Evolutionary conservation across 2,797 vertebrate genomes (phyloP).

Genomic region (Hafferia zeledoni): DNA sequence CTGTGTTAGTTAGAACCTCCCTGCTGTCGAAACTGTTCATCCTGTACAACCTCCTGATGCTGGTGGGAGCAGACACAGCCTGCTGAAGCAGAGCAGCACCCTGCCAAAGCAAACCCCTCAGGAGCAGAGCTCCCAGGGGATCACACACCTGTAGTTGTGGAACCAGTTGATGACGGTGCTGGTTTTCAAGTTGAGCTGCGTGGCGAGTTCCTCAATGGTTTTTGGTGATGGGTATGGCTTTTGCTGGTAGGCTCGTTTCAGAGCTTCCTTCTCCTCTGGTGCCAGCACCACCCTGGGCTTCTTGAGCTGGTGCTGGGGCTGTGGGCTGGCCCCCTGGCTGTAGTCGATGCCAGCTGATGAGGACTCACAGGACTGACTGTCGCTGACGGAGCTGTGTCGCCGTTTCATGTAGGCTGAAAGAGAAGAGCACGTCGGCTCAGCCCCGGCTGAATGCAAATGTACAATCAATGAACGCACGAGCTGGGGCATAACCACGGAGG

Average conservation of each 20-base stretch:
- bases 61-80: background rate
- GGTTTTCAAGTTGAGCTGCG: constrained; percentile 99
- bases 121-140: background rate
- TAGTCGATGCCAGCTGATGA: constrained; percentile 84
- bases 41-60: rapidly evolving
- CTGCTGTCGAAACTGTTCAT: background rate
- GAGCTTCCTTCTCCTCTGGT: constrained; percentile 92
- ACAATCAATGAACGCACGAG: background rate
- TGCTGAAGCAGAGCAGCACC: background rate
- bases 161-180: constrained; percentile 99
- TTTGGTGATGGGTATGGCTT: constrained; percentile 99
- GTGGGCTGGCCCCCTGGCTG: constrained; percentile 88
- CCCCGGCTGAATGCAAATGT: background rate
- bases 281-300: constrained; percentile 95
- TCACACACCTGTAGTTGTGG: constrained; percentile 94
- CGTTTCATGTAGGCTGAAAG: constrained; percentile 93
- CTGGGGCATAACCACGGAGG: rapidly evolving
- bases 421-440: background rate
- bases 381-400: constrained; percentile 92
- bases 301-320: constrained; percentile 92
- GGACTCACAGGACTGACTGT: constrained; percentile 87
- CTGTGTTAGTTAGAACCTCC: background rate
- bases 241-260: constrained; percentile 97
- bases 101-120: background rate
- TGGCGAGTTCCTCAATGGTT: constrained; percentile 98